Evolutionary conservation across 2,888 invertebrate genomes (phyloP).

Genomic region (Sarcophaga subvicina): DNA sequence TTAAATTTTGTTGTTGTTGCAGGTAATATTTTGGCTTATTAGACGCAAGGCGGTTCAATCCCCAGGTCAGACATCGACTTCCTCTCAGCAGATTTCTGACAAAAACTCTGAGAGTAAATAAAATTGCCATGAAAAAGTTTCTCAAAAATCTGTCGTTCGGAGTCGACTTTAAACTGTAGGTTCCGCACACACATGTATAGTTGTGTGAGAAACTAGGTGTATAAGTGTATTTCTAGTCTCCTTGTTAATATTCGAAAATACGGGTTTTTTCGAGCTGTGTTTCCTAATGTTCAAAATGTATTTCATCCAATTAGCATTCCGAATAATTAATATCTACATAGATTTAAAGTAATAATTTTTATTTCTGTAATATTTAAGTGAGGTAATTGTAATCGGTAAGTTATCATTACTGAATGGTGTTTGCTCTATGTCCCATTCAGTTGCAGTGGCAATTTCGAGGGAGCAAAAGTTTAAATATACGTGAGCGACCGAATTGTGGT

Average conservation of each 20-base stretch:
- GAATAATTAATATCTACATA: not conserved
- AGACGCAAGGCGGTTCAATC: too few relatives aligned
- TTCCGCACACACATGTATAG: too few relatives aligned
- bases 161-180: too few relatives aligned
- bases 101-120: too few relatives aligned
- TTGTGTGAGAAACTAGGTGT: too few relatives aligned
- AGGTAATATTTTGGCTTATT: too few relatives aligned
- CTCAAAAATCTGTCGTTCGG: too few relatives aligned
- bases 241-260: not conserved
- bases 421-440: slow-evolving; percentile 5
- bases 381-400: not conserved
- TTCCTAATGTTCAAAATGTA: not conserved
- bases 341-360: not conserved
- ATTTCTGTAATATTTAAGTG: not conserved
- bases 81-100: too few relatives aligned
- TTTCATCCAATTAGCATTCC: not conserved
- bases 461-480: not conserved
- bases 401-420: not conserved
- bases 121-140: too few relatives aligned
- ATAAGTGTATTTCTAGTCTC: not conserved
- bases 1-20: too few relatives aligned
- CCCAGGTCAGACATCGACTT: too few relatives aligned
- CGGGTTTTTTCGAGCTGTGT: not conserved
- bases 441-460: not conserved
- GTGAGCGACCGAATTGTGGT: not conserved